Evolutionary conservation across 2,888 invertebrate genomes (phyloP).

Genomic region (Heterodera filipjevi): DNA sequence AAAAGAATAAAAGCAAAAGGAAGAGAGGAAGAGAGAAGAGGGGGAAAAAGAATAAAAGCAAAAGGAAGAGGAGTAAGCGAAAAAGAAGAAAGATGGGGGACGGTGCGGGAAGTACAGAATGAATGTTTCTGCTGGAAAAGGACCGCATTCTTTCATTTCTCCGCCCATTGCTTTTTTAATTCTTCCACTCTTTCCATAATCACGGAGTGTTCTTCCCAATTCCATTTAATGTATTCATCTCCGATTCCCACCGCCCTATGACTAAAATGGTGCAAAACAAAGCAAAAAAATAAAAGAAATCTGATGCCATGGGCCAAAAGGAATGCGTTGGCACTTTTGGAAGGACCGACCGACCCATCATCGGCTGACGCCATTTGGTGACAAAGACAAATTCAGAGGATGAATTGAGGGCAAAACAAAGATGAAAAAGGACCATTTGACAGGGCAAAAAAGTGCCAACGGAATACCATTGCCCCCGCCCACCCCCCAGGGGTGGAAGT

Average conservation of each 20-base stretch:
- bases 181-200: background rate
- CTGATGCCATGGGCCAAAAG: background rate
- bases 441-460: background rate
- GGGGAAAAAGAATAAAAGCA: background rate
- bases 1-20: background rate
- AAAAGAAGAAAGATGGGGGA: too few relatives aligned
- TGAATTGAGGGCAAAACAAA: background rate
- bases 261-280: background rate
- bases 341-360: background rate
- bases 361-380: too few relatives aligned
- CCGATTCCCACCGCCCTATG: background rate
- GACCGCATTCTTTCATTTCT: background rate
- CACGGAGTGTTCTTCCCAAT: background rate
- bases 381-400: too few relatives aligned
- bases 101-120: background rate
- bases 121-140: background rate
- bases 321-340: background rate
- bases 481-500: too few relatives aligned
- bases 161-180: too few relatives aligned
- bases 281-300: conserved; percentile 9
- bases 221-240: background rate
- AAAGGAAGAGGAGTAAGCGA: too few relatives aligned
- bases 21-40: background rate
- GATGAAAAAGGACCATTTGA: background rate
- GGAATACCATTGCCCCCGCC: background rate